phyloP scores from a whole-genome alignment of 2,797 vertebrate species.

The Protonibea diacanthus region DNA sequence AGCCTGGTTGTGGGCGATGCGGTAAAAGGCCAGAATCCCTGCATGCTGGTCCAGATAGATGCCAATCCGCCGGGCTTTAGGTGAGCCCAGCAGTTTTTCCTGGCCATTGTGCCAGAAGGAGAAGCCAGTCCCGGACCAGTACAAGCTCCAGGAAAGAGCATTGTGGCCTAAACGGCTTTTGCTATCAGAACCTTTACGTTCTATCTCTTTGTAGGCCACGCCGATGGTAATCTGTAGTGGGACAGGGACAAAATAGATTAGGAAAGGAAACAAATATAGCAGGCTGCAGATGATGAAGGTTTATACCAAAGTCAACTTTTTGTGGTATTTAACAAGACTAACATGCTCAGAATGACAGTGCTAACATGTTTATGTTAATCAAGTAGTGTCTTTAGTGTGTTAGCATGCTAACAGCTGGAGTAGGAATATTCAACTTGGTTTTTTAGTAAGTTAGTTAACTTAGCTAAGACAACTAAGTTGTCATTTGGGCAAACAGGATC shows the following conservation, averaged over 20 bases:
- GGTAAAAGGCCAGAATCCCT: constrained; percentile 84
- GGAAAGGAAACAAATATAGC: neutral
- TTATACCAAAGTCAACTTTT: too few relatives aligned
- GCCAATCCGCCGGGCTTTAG: constrained; percentile 81
- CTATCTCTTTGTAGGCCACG: constrained; percentile 81
- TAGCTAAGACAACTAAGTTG: neutral
- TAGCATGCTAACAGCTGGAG: neutral
- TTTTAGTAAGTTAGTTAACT: too few relatives aligned
- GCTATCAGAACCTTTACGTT: constrained; percentile 75
- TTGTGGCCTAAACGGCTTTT: constrained; percentile 85
- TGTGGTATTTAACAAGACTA: too few relatives aligned
- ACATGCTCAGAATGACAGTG: too few relatives aligned
- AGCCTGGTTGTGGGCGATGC: constrained; percentile 75
- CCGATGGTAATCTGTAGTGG: constrained; percentile 79
- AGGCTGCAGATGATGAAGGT: neutral
- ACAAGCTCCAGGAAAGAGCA: constrained; percentile 84
- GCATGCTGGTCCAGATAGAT: constrained; percentile 86
- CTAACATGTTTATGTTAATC: too few relatives aligned
- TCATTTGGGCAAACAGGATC: neutral
- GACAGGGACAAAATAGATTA: constrained; percentile 17
- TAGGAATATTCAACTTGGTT: too few relatives aligned
- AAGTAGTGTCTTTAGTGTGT: neutral
- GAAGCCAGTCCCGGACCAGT: constrained; percentile 86
- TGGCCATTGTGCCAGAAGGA: constrained; percentile 84
- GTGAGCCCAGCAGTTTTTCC: constrained; percentile 76